Base-by-base conservation (phyloP, 1,140 invertebrate species). In the Antheraea pernyi region DNA sequence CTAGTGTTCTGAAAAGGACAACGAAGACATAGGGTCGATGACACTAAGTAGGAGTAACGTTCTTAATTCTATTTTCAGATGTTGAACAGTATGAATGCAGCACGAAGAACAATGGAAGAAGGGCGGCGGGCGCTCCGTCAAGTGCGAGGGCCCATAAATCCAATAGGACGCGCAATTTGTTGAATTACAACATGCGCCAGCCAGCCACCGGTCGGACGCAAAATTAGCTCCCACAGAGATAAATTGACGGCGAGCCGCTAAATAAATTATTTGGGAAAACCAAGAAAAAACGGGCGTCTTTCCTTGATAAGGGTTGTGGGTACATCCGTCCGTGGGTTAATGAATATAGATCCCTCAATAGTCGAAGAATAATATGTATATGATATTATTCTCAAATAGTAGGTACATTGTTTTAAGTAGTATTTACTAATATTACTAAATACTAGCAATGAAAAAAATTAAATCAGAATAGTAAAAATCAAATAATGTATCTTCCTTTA, bases 221-320 rank as follows among this genome's bases (percentile, higher is more conserved):
- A 90, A 91, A 92, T 92, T 92, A 92, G 89, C 89, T 90, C 83
- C 83, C 84, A 83, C 86, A 81, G 87, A 89, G 88, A 91, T 91
- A 91, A 91, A 91, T 91, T 89, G 88, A 91, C 81, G 89, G 83
- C 83, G 75, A 85, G 65, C 88, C 83, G 89, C 88, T 91, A 91
- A 91, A 91, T 91, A 91, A 91, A 91, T 91, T 91, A 91, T 91
- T 91, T 91, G 88, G 89, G 89, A 91, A 91, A 91, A 91, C 89
- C 89, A 87, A 90, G 89, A 89, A 91, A 91, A 91, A 91, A 91
- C 85, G 79, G 82, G 83, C 89, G 81, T 90, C 89, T 91, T 91
- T 80, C 82, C 89, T 88, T 90, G 89, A 91, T 91, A 91, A 91
- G 88, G 89, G 89, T 91, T 91, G 88, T 77, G 81, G 72, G 79